Conservation (phyloP, 2,113 vertebrate genomes). For the Phaetusa simplex region DNA sequence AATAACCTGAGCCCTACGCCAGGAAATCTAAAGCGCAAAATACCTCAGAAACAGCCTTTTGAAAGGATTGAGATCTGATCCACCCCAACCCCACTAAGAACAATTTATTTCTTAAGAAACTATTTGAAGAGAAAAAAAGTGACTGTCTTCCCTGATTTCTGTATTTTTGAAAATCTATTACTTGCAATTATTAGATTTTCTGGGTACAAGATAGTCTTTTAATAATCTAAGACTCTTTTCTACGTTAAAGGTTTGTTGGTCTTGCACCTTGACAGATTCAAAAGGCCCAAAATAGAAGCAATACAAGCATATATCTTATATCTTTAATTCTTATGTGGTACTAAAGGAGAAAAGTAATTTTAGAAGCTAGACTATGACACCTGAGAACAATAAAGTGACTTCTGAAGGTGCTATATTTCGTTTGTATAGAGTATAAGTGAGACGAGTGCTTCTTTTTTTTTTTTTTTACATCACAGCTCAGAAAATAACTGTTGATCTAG, state of each 20-base stretch:
- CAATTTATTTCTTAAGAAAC: neutral
- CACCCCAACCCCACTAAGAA: neutral
- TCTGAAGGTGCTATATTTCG: neutral
- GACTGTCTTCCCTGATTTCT: neutral
- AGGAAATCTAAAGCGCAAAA: neutral
- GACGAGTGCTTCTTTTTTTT: neutral
- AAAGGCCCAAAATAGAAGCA: neutral
- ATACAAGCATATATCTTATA: neutral
- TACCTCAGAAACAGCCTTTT: neutral
- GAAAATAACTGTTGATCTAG: conserved; percentile 15
- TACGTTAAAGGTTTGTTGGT: neutral
- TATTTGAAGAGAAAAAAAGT: neutral
- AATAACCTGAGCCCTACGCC: neutral
- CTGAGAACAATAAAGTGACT: neutral
- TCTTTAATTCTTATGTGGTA: neutral
- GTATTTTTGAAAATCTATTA: neutral
- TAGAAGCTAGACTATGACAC: neutral
- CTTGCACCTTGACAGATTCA: neutral
- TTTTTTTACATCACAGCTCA: neutral
- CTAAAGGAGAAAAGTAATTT: neutral
- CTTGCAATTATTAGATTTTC: neutral
- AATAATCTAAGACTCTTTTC: neutral
- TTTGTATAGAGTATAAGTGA: neutral
- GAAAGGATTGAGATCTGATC: neutral
- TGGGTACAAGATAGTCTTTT: neutral